Base-by-base conservation (phyloP, 1,140 invertebrate genomes). In the Drosophila elegans region DNA sequence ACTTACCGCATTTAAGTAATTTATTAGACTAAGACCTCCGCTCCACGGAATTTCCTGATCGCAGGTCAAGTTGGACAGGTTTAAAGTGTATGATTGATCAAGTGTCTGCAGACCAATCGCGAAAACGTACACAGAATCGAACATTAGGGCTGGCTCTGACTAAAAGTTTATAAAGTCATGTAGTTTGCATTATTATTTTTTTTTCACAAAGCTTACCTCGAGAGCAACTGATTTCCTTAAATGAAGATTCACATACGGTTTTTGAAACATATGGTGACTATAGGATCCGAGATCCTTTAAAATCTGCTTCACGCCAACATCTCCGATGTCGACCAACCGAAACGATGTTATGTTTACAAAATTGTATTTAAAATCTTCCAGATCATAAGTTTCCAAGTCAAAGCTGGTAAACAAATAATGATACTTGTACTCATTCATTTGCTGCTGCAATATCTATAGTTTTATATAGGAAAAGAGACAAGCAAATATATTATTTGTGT, bases 361-460 rank as follows among this genome's bases (percentile, higher is more conserved):
- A 93, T 98, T 98, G 93, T 98, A 98, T 90, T 97, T 97, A 93
- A 98, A 98, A 91, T 98, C 97, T 93, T 98, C 97, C 60, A 98
- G 93, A 93, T 98, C 97, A 83, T 98, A 98, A 11, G 96, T 95
- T 93, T 98, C 97, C 84, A 98, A 95, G 93, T 98, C 97, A 92
- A 98, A 97, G 16, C 96, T 97, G 21, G 97, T 98, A 85, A 98
- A 98, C 93, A 98, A 95, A 91, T 98, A 98, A 92, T 98, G 97
- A 91, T 98, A 98, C 91, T 96, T 94, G 91, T 97, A 97, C 92
- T 98, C 97, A 91, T 98, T 98, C 97, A 98, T 98, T 92, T 98
- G 97, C 12, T 98, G 93, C 91, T 98, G 97, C 38, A 98, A 93
- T 86, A 98, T 97, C 97, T 98, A 94, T 64, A 93, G 2, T 54